These are phyloP conservation scores for Schizaphis graminum DNA, from an alignment of 2,888 invertebrate genomes.

Conservation along the genomic window DNA sequence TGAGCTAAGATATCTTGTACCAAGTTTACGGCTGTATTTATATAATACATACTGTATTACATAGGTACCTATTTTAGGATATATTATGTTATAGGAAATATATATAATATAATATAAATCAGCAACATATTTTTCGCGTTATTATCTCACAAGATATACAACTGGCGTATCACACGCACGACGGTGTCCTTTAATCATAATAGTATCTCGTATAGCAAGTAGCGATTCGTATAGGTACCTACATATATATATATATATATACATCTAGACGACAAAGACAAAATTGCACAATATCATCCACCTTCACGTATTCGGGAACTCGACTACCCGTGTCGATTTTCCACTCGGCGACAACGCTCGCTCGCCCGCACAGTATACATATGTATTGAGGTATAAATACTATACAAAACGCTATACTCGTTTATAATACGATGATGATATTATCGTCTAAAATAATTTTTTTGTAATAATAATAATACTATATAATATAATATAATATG, in stretches of 20 bases:
- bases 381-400: not conserved
- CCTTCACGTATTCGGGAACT: not conserved
- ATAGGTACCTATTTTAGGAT: not conserved
- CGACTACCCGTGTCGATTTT: not conserved
- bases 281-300: not conserved
- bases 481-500: not conserved
- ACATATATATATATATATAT: not conserved
- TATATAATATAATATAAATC: not conserved
- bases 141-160: not conserved
- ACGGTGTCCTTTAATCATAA: slow-evolving; percentile 4
- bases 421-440: not conserved
- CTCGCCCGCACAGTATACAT: not conserved
- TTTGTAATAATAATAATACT: not conserved
- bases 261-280: not conserved
- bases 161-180: not conserved
- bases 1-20: too few relatives aligned
- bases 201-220: not conserved
- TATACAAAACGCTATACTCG: not conserved
- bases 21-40: not conserved
- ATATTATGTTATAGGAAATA: not conserved
- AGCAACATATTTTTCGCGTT: not conserved
- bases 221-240: not conserved
- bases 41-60: not conserved
- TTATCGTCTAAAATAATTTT: not conserved
- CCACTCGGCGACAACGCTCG: not conserved